Conservation (phyloP, 1,140 invertebrate species). For the Trichomalopsis sarcophagae region DNA sequence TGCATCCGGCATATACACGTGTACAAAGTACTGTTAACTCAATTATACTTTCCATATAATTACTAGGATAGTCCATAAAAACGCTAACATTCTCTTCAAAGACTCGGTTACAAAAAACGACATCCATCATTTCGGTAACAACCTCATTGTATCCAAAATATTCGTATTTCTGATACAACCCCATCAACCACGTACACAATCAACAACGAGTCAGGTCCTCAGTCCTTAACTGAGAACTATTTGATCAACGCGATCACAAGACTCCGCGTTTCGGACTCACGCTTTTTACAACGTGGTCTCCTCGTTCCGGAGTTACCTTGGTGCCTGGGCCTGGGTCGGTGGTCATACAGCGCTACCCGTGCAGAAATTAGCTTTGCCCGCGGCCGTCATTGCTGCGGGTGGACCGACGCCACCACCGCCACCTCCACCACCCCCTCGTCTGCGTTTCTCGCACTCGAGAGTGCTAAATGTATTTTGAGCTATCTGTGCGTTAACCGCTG, state of each 20-base stretch:
- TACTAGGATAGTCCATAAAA: conserved; percentile 15
- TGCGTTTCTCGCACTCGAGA: conserved; percentile 70
- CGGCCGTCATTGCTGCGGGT: background rate
- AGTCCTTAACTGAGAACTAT: background rate
- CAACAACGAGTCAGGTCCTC: background rate
- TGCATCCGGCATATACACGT: background rate
- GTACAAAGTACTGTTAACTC: background rate
- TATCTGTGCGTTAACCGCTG: conserved; percentile 59
- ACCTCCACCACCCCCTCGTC: conserved; percentile 61
- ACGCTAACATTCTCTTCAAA: conserved; percentile 10
- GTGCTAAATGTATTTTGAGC: conserved; percentile 74
- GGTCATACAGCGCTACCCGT: conserved; percentile 74
- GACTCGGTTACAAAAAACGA: background rate
- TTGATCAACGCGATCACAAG: background rate
- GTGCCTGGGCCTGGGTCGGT: conserved; percentile 67
- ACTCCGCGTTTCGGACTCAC: background rate
- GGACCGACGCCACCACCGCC: conserved; percentile 14
- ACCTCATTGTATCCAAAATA: background rate
- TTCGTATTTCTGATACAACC: background rate
- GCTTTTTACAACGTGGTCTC: conserved; percentile 64
- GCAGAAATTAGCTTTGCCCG: conserved; percentile 65
- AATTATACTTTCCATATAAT: background rate
- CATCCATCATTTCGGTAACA: background rate
- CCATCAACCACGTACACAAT: background rate
- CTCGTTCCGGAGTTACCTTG: conserved; percentile 70